Percentiles rank a stretch among this genome's conserved stretches.
phyloP scores from a whole-genome alignment of 2,797 vertebrate genomes.

The Halcyon smyrnensis region DNA sequence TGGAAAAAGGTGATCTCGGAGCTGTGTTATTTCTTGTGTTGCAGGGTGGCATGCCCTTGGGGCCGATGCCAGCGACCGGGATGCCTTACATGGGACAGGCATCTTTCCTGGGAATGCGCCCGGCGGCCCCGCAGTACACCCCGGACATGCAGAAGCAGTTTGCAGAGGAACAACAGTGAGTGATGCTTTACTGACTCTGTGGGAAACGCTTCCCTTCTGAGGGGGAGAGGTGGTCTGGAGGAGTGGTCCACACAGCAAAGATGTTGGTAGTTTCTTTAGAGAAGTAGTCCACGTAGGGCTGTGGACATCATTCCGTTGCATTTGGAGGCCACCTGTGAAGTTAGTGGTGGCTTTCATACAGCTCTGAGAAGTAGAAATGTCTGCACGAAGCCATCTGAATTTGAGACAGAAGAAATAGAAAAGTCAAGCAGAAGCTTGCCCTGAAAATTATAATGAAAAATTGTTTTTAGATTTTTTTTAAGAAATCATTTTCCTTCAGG shows the following conservation, averaged over 20 bases:
- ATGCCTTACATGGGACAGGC: slow-evolving; percentile 93
- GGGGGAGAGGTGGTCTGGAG: neutral
- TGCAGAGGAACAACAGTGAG: slow-evolving; percentile 98
- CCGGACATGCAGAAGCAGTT: slow-evolving; percentile 97
- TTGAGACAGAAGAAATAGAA: neutral
- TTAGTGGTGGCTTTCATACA: neutral
- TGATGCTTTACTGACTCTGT: neutral
- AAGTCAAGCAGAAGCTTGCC: neutral
- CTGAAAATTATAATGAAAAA: neutral
- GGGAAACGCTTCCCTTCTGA: neutral
- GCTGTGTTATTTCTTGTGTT: neutral
- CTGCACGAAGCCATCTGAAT: neutral
- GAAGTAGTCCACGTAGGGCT: neutral
- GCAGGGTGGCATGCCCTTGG: slow-evolving; percentile 92
- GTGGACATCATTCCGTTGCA: neutral
- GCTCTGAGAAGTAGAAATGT: neutral
- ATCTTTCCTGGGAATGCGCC: slow-evolving; percentile 91
- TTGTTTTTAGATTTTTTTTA: neutral
- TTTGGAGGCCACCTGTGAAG: neutral
- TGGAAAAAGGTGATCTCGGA: no score
- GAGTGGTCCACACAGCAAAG: no score
- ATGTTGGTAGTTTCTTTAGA: neutral
- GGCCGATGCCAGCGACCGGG: slow-evolving; percentile 86
- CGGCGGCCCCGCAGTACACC: slow-evolving; percentile 87
- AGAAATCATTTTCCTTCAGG: slow-evolving; percentile 68